phyloP scores from a whole-genome alignment of 2,797 vertebrate genomes.

The Limosa lapponica region DNA sequence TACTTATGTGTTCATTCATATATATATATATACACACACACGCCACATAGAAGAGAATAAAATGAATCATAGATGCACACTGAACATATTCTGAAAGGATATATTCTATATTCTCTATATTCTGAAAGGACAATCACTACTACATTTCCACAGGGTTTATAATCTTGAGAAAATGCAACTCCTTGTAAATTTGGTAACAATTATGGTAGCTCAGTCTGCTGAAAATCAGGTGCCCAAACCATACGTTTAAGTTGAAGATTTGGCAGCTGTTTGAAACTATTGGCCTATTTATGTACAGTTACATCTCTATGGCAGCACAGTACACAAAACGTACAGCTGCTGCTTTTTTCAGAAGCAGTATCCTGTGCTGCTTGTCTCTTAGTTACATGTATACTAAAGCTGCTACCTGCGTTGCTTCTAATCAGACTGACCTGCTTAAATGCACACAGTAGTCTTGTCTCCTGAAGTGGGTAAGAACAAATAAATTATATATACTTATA shows the following conservation, averaged over 20 bases:
- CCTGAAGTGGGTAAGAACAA: neutral
- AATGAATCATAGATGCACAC: neutral
- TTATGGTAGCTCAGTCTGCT: neutral
- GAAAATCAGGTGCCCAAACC: neutral
- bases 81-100: neutral
- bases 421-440: neutral
- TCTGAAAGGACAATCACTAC: neutral
- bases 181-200: neutral
- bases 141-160: neutral
- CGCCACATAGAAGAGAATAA: neutral
- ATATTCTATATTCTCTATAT: neutral
- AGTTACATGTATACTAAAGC: neutral
- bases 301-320: neutral
- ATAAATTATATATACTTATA: neutral
- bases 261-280: neutral
- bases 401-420: neutral
- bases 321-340: neutral
- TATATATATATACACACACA: too few relatives aligned
- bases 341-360: neutral
- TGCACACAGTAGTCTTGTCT: neutral
- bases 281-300: neutral
- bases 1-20: neutral
- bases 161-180: neutral
- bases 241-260: neutral
- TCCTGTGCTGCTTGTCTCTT: neutral